Evolutionary conservation across 2,888 invertebrate genomes (phyloP), one percentile per base, ranked within the genome.

Genomic region (Callyntrura guangdongensis): DNA sequence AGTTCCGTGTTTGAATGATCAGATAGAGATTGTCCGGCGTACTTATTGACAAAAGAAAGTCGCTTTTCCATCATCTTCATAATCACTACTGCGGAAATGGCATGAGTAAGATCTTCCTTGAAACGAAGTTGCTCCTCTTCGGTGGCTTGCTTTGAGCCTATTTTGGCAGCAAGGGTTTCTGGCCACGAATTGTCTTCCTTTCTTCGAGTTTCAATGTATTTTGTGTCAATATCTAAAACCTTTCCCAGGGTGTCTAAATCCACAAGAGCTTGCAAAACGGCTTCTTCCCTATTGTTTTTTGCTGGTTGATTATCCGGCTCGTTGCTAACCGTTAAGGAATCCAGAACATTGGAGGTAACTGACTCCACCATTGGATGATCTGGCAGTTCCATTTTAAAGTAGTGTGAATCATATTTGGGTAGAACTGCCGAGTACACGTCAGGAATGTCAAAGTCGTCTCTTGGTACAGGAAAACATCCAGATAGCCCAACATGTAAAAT

Each of bases 1-100:
- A 87, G 2, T 14, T 81, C 56, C 0, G 56, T 27, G 25, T 89
- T 20, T 0, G 77, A 56, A 79, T 85, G 20, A 53, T 20, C 64
- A 25, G 69, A 25, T 0, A 87, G n/a, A 8, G 45, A 11, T 14
- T 53, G 27, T 17, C 49, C 12, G 14, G 20, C 61, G n/a, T 59
- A 72, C 17, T 72, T 25, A 36, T 84, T 89, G 14, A 89, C 20
- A 2, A 61, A n/a, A 25, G 84, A 83, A 14, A 89, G 84, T 5
- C 84, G 25, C 20, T 84, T 56, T 25, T 89, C 89, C 84, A 89
- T 83, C 72, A 84, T 79, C 36, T 79, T 84, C 77, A 89, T 61
- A 5, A 89, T 20, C 17, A 84, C 79, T 8, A 89, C 12, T 0
- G 47, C n/a, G 8, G 89, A 89, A 25, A 84, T 14, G 1, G 22